Evolutionary conservation across 2,888 invertebrate genomes (phyloP).

Genomic region (Kuschelorhynchus macadamiae): DNA sequence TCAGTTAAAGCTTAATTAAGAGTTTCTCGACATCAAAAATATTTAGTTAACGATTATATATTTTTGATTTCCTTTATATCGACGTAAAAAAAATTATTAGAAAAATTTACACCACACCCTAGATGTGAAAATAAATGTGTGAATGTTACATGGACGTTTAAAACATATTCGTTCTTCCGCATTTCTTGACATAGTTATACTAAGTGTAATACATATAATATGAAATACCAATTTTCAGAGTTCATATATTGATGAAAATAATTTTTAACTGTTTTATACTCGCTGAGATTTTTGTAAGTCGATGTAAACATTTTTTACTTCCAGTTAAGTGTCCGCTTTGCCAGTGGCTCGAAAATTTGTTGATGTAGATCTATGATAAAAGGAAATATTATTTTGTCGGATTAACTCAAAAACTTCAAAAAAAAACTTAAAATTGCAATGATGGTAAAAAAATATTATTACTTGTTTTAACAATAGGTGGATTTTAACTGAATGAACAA

Average conservation of each 20-base stretch:
- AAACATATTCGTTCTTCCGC: slow-evolving; percentile 47
- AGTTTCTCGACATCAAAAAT: too few relatives aligned
- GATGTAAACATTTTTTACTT: slow-evolving; percentile 19
- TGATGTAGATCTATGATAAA: too few relatives aligned
- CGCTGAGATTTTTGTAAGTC: slow-evolving; percentile 37
- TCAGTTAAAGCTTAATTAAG: too few relatives aligned
- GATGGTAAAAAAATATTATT: too few relatives aligned
- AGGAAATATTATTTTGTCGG: too few relatives aligned
- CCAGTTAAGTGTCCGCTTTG: not conserved
- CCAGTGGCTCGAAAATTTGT: not conserved
- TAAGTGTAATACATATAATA: slow-evolving; percentile 37
- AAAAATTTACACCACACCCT: not conserved
- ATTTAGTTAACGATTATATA: too few relatives aligned
- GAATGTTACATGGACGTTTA: slow-evolving; percentile 47
- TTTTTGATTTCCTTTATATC: too few relatives aligned
- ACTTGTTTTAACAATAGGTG: too few relatives aligned
- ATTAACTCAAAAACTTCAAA: too few relatives aligned
- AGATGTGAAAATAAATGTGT: slow-evolving; percentile 35
- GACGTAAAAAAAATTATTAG: too few relatives aligned
- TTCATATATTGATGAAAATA: slow-evolving; percentile 42
- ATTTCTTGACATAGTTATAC: slow-evolving; percentile 41
- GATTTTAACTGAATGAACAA: too few relatives aligned
- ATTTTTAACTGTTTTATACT: slow-evolving; percentile 47
- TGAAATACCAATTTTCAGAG: slow-evolving; percentile 31
- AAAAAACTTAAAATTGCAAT: too few relatives aligned